Conservation (phyloP, 1,140 invertebrate genomes). For the Epicauta chinensis region DNA sequence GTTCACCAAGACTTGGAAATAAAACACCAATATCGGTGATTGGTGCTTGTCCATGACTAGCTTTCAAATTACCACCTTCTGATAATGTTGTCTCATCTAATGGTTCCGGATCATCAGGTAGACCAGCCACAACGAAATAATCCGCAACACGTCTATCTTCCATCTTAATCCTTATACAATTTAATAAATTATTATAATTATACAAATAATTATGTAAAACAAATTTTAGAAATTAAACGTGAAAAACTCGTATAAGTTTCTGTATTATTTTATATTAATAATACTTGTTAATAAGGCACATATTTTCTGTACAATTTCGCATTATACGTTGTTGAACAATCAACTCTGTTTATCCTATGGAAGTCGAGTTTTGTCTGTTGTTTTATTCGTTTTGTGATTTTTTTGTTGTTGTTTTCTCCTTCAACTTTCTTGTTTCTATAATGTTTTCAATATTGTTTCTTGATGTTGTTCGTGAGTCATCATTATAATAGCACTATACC, state of each 20-base stretch:
- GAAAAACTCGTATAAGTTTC: too few species aligned
- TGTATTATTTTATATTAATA: too few species aligned
- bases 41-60: slow-evolving; percentile 67
- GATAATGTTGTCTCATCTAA: slow-evolving; percentile 74
- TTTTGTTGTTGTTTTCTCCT: too few species aligned
- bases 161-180: slow-evolving; percentile 46
- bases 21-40: slow-evolving; percentile 92
- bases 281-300: too few species aligned
- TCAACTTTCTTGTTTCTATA: not conserved
- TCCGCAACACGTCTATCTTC: slow-evolving; percentile 79
- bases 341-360: too few species aligned
- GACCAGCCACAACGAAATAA: slow-evolving; percentile 96
- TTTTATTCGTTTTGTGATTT: too few species aligned
- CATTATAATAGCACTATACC: slow-evolving; percentile 10
- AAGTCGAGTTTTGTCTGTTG: too few species aligned
- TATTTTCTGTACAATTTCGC: too few species aligned
- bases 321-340: too few species aligned
- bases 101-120: slow-evolving; percentile 73
- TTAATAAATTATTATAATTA: slow-evolving; percentile 14
- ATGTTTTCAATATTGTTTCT: slow-evolving; percentile 9
- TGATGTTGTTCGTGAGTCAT: slow-evolving; percentile 13
- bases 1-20: slow-evolving; percentile 83
- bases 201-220: slow-evolving; percentile 14
- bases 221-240: not conserved
- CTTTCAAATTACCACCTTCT: slow-evolving; percentile 75